Conservation (phyloP, 2,113 vertebrate species). For the Corythornis madagascariensis region DNA sequence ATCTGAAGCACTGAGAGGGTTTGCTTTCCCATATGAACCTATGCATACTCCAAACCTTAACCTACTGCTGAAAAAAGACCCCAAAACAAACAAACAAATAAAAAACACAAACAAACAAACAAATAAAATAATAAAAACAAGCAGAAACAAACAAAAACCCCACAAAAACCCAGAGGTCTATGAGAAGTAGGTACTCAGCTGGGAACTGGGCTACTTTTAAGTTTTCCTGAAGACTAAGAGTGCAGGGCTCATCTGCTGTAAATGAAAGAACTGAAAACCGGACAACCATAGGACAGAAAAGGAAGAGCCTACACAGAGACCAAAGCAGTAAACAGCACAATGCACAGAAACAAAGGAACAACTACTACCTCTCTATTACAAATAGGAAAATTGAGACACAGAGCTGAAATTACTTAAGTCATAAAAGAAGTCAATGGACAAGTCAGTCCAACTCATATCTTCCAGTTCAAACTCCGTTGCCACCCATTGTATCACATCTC, state of each 20-base stretch:
- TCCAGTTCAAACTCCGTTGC: not conserved
- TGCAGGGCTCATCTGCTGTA: not conserved
- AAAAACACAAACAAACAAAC: too few species aligned
- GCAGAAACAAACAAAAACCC: too few species aligned
- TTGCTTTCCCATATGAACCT: not conserved
- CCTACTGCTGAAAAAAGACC: not conserved
- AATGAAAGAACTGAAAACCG: not conserved
- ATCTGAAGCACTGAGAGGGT: not conserved
- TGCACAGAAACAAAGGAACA: not conserved
- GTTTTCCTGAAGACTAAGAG: not conserved
- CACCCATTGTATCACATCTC: not conserved
- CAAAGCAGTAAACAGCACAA: not conserved
- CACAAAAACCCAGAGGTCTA: not conserved
- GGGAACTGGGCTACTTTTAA: not conserved
- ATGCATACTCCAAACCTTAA: not conserved
- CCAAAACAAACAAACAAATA: not conserved
- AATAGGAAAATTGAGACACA: not conserved
- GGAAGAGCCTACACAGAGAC: not conserved
- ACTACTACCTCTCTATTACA: not conserved
- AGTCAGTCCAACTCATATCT: not conserved
- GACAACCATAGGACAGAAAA: not conserved
- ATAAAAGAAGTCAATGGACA: not conserved
- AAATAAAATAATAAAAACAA: not conserved
- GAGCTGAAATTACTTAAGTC: not conserved
- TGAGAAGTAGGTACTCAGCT: not conserved